phyloP scores from a whole-genome alignment of 2,113 vertebrate genomes.

The Cyanistes caeruleus region DNA sequence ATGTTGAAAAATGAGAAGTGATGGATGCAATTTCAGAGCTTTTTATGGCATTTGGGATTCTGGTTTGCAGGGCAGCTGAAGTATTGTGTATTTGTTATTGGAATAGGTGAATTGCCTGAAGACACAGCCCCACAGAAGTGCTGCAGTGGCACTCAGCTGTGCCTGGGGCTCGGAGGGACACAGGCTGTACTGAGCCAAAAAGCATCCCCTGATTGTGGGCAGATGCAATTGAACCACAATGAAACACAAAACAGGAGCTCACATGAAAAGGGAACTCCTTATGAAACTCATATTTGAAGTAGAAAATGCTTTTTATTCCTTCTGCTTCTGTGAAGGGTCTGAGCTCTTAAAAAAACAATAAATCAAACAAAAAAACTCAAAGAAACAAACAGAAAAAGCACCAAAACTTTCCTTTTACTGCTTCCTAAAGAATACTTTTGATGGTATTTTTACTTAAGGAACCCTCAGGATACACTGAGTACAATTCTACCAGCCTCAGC shows the following conservation, averaged over 20 bases:
- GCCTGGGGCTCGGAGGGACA: neutral
- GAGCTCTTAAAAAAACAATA: neutral
- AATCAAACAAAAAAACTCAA: neutral
- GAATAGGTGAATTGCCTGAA: neutral
- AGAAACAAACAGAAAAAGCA: neutral
- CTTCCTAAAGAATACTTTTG: neutral
- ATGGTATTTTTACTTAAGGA: neutral
- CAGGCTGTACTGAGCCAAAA: neutral
- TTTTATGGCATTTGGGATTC: neutral
- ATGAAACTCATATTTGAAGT: neutral
- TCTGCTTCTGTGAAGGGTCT: neutral
- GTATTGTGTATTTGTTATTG: neutral
- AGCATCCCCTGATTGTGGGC: neutral
- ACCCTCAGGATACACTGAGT: neutral
- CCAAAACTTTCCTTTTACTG: neutral
- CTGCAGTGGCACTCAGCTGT: neutral
- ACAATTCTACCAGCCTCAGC: neutral
- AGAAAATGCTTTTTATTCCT: neutral
- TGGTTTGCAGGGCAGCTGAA: neutral
- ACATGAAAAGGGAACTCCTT: neutral
- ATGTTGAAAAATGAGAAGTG: neutral
- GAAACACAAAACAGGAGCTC: neutral
- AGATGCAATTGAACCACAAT: neutral
- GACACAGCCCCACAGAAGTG: neutral
- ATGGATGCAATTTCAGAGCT: slow-evolving; percentile 3